Conservation (phyloP, 2,888 invertebrate species). For the Mayetiola destructor region DNA sequence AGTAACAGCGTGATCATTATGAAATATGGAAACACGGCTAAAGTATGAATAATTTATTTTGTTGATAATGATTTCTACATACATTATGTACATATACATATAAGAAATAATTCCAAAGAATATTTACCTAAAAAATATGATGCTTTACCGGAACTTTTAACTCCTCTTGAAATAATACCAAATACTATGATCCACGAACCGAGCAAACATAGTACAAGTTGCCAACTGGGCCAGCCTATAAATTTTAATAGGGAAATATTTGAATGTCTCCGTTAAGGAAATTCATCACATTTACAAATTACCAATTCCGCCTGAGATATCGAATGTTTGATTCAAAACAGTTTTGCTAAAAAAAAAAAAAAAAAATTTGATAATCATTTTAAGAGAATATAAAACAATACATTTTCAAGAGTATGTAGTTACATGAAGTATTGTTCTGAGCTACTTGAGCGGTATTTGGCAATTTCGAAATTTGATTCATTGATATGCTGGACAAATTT, state of each 20-base stretch:
- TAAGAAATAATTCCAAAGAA: too few species aligned
- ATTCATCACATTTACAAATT: background rate
- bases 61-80: too few species aligned
- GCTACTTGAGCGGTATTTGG: too few species aligned
- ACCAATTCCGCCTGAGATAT: constrained; percentile 27
- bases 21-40: constrained; percentile 70
- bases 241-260: constrained; percentile 2
- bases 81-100: too few species aligned
- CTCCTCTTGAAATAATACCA: constrained; percentile 52
- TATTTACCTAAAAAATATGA: too few species aligned
- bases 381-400: background rate
- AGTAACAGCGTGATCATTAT: constrained; percentile 61
- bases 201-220: constrained; percentile 49
- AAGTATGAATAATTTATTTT: constrained; percentile 70
- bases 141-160: constrained; percentile 67
- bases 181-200: constrained; percentile 55
- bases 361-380: background rate
- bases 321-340: background rate
- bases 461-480: background rate
- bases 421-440: constrained; percentile 46
- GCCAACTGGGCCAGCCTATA: constrained; percentile 50
- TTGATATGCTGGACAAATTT: constrained; percentile 11
- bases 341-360: background rate
- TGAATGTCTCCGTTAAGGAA: background rate
- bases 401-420: constrained; percentile 23